These are phyloP conservation scores for Eupithecia exiguata DNA, from an alignment of 2,888 invertebrate genomes.

Conservation along the genomic window DNA sequence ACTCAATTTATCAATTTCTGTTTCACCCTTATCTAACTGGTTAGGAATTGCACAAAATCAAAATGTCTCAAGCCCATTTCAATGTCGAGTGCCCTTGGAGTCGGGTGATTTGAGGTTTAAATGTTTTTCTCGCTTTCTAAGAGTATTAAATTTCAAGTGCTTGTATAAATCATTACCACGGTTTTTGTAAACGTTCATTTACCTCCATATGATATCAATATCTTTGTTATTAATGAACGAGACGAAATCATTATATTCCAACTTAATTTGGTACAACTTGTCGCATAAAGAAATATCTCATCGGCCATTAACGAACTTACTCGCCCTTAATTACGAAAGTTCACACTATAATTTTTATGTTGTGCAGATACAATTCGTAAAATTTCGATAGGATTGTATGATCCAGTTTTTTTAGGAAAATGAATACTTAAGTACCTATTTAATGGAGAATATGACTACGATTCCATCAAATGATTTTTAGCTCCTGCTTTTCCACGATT, in stretches of 20 bases:
- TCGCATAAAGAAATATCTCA: neutral
- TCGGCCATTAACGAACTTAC: neutral
- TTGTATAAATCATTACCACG: neutral
- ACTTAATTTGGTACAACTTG: neutral
- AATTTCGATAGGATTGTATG: neutral
- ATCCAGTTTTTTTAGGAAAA: neutral
- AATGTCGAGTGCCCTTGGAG: constrained; percentile 27
- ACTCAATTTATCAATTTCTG: neutral
- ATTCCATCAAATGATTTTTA: neutral
- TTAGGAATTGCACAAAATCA: constrained; percentile 25
- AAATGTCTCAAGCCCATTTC: constrained; percentile 45
- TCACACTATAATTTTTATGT: neutral
- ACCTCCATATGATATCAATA: neutral
- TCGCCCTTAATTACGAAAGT: neutral
- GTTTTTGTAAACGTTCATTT: neutral
- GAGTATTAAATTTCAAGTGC: neutral
- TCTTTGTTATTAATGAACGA: neutral
- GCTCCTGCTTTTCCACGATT: constrained; percentile 24
- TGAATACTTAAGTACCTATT: neutral
- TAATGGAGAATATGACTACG: neutral
- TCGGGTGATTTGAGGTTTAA: neutral
- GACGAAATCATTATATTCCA: neutral
- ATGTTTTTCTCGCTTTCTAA: neutral
- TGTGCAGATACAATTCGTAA: neutral
- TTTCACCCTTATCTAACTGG: neutral